Percentiles rank a stretch among this genome's conserved stretches.
Evolutionary conservation across 2,113 vertebrate genomes (phyloP).

Genomic region (Chascanopsetta lugubris): DNA sequence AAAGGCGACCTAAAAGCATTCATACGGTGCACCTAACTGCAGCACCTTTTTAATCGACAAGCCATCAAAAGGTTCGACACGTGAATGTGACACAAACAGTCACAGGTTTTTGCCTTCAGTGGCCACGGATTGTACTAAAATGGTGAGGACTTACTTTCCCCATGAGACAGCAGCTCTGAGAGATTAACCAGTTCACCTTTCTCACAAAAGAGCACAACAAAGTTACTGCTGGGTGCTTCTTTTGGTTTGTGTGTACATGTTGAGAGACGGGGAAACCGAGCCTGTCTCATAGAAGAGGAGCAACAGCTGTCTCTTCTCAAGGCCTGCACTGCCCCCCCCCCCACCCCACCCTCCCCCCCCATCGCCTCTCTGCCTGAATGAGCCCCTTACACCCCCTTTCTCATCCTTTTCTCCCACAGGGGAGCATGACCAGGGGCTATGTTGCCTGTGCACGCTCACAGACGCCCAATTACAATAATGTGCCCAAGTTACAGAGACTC

Average conservation of each 20-base stretch:
- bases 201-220: constrained; percentile 61
- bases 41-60: no score
- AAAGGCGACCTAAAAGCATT: no score
- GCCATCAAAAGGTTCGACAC: not conserved
- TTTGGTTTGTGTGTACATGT: constrained; percentile 19
- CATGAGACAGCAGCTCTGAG: constrained; percentile 57
- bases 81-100: not conserved
- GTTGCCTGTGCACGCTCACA: constrained; percentile 11
- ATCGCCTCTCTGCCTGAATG: constrained; percentile 44
- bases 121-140: constrained; percentile 30
- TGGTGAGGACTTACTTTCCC: constrained; percentile 26
- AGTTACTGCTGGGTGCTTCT: constrained; percentile 51
- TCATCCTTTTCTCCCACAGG: constrained; percentile 51
- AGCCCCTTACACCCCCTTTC: constrained; percentile 58
- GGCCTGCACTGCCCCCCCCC: constrained; percentile 20
- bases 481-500: no score
- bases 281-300: constrained; percentile 55
- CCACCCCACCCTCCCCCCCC: constrained; percentile 31
- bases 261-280: constrained; percentile 8
- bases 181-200: constrained; percentile 56
- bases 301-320: constrained; percentile 80
- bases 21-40: no score
- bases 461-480: constrained; percentile 1
- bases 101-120: constrained; percentile 36
- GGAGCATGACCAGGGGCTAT: constrained; percentile 40